phyloP scores from a whole-genome alignment of 2,113 vertebrate genomes.

The Menidia beryllina region DNA sequence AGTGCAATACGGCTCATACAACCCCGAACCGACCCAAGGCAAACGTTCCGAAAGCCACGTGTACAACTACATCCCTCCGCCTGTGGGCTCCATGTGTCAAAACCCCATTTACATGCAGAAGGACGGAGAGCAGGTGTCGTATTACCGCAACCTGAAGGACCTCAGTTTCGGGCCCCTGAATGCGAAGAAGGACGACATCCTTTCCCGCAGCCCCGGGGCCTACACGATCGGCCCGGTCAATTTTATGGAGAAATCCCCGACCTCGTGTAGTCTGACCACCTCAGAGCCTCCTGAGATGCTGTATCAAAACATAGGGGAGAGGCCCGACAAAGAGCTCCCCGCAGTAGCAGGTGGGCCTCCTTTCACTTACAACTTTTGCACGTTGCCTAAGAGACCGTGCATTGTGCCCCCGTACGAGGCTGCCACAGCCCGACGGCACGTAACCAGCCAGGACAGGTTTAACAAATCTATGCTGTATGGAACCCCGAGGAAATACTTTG shows the following conservation, averaged over 20 bases:
- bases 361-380: slow-evolving; percentile 97
- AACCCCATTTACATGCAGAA: slow-evolving; percentile 99
- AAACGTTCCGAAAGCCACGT: slow-evolving; percentile 92
- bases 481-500: slow-evolving; percentile 94
- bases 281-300: slow-evolving; percentile 89
- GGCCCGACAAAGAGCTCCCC: slow-evolving; percentile 92
- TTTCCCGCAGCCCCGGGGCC: slow-evolving; percentile 81
- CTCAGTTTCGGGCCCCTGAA: slow-evolving; percentile 89
- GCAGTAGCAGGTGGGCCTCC: slow-evolving; percentile 78
- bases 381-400: slow-evolving; percentile 95
- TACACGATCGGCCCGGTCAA: slow-evolving; percentile 95
- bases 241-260: slow-evolving; percentile 86
- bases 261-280: slow-evolving; percentile 65
- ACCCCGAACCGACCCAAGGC: slow-evolving; percentile 82
- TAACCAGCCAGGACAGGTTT: slow-evolving; percentile 89
- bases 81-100: slow-evolving; percentile 96
- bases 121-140: slow-evolving; percentile 91
- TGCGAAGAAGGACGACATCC: slow-evolving; percentile 86
- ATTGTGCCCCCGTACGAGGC: slow-evolving; percentile 90
- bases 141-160: slow-evolving; percentile 93
- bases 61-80: slow-evolving; percentile 95
- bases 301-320: slow-evolving; percentile 94
- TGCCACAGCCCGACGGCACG: slow-evolving; percentile 84
- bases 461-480: slow-evolving; percentile 96
- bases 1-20: slow-evolving; percentile 95